Evolutionary conservation across 2,113 vertebrate genomes (phyloP).

Genomic region (Scortum barcoo): DNA sequence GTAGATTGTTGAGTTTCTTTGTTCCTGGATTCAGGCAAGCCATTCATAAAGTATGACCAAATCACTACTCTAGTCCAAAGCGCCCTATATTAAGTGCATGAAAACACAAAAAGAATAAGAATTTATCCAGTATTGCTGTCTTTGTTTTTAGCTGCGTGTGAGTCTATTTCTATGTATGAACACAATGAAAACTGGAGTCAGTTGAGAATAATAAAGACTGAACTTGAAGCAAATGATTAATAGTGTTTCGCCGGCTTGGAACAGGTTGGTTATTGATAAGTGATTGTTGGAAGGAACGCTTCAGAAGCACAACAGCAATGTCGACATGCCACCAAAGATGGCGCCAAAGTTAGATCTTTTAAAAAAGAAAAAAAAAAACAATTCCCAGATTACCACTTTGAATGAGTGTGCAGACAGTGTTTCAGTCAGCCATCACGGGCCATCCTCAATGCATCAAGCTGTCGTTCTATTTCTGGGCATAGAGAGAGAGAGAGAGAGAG

Average conservation of each 20-base stretch:
- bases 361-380: no score
- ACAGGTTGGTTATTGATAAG: not conserved
- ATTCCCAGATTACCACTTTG: conserved; percentile 33
- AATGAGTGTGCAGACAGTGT: conserved; percentile 41
- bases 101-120: not conserved
- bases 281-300: no score
- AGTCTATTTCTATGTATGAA: no score
- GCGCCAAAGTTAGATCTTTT: conserved; percentile 8
- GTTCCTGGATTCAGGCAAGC: no score
- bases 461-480: conserved; percentile 68
- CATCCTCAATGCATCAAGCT: conserved; percentile 68
- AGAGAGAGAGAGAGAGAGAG: conserved; percentile 37
- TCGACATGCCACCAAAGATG: not conserved
- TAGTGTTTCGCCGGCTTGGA: not conserved
- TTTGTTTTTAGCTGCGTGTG: no score
- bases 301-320: not conserved
- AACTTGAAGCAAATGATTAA: not conserved
- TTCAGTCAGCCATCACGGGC: conserved; percentile 53
- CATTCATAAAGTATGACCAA: no score
- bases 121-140: no score
- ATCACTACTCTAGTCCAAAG: not conserved
- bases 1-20: no score
- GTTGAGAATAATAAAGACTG: not conserved
- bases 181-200: no score
- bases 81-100: not conserved